Evolutionary conservation across 2,797 vertebrate genomes (phyloP).

Genomic region (Melanotaenia trifasciata): DNA sequence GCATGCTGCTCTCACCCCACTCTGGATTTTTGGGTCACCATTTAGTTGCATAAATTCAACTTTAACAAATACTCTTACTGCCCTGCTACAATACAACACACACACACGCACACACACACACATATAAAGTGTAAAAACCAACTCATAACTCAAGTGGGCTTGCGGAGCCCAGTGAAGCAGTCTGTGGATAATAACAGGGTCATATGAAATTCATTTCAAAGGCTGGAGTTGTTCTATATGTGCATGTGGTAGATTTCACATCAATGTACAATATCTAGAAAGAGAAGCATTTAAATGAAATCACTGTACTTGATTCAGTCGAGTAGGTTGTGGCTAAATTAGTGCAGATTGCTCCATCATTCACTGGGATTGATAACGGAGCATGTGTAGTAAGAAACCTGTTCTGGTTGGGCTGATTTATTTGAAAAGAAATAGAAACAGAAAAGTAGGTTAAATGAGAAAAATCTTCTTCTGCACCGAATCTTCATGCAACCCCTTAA

Average conservation of each 20-base stretch:
- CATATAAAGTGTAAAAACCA: not conserved
- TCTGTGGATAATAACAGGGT: not conserved
- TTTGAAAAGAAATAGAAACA: no score
- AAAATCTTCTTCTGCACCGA: not conserved
- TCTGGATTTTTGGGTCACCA: constrained; percentile 12
- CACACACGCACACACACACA: not conserved
- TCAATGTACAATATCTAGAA: no score
- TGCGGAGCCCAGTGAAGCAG: constrained; percentile 35
- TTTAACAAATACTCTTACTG: not conserved
- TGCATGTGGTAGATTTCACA: no score
- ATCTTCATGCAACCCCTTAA: not conserved
- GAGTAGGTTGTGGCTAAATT: no score
- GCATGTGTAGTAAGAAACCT: no score
- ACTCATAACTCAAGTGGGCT: not conserved
- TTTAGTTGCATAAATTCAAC: constrained; percentile 24
- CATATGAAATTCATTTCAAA: no score
- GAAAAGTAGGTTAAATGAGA: not conserved
- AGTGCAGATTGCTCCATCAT: no score
- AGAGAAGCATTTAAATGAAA: no score
- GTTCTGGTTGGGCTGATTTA: no score
- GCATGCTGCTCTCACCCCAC: constrained; percentile 2
- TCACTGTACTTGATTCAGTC: no score
- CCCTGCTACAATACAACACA: not conserved
- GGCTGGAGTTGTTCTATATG: no score
- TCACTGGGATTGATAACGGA: no score